phyloP scores from a whole-genome alignment of 2,888 invertebrate genomes.

The Archaeoteleia sp. region DNA sequence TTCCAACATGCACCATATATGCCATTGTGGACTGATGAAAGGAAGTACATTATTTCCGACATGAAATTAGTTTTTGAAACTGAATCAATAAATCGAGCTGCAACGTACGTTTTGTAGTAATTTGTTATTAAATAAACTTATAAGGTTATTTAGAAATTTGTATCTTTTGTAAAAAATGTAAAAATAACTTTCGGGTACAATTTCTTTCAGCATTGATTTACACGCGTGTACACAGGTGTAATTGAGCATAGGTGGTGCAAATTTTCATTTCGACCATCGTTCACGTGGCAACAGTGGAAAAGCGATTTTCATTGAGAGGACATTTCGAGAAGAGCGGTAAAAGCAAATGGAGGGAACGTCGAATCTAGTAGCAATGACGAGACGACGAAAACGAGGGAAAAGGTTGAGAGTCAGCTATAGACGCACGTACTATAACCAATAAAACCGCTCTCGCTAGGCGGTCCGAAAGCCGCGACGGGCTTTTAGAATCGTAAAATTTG shows the following conservation, averaged over 20 bases:
- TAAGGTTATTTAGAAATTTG: no score
- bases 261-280: slow-evolving; percentile 33
- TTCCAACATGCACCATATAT: no score
- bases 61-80: no score
- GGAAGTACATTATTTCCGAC: no score
- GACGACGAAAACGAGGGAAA: slow-evolving; percentile 38
- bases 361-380: slow-evolving; percentile 38
- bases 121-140: no score
- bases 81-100: no score
- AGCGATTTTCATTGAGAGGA: slow-evolving; percentile 50
- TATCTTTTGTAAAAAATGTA: no score
- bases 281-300: slow-evolving; percentile 22
- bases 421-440: slow-evolving; percentile 46
- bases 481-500: slow-evolving; percentile 49
- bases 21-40: no score
- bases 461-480: slow-evolving; percentile 15
- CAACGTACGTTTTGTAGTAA: no score
- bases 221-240: neutral
- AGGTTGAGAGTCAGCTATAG: slow-evolving; percentile 47
- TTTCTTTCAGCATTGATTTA: neutral
- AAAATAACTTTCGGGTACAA: neutral
- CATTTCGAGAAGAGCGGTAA: slow-evolving; percentile 49
- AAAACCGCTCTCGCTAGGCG: slow-evolving; percentile 32
- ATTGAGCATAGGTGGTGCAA: slow-evolving; percentile 13
- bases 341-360: slow-evolving; percentile 47